Evolutionary conservation across 1,140 invertebrate genomes (phyloP).

Genomic region (Agraylea sexmaculata): DNA sequence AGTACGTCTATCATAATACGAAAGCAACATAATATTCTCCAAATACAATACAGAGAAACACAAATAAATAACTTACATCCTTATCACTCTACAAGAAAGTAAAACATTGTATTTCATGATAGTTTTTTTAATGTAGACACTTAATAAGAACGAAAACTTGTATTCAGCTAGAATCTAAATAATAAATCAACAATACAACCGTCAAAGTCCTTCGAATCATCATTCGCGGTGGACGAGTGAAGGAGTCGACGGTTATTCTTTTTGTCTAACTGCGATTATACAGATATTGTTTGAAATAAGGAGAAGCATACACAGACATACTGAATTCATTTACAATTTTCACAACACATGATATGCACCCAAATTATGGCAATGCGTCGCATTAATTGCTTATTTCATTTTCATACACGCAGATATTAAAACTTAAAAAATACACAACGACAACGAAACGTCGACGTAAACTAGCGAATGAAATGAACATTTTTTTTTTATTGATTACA

Average conservation of each 20-base stretch:
- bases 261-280: too few relatives aligned
- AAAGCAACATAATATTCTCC: slow-evolving; percentile 7
- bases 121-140: neutral
- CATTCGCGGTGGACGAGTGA: neutral
- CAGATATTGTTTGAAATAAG: neutral
- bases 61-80: neutral
- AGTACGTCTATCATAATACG: too few relatives aligned
- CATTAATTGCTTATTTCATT: slow-evolving; percentile 15
- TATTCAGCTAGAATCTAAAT: slow-evolving; percentile 1
- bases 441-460: neutral
- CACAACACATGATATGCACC: slow-evolving; percentile 21
- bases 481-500: slow-evolving; percentile 9
- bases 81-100: slow-evolving; percentile 1
- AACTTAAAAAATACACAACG: neutral
- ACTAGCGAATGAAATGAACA: neutral
- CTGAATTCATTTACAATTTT: slow-evolving; percentile 9
- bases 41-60: neutral
- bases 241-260: too few relatives aligned
- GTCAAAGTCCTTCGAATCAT: slow-evolving; percentile 6
- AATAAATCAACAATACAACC: slow-evolving; percentile 5
- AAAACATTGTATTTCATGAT: slow-evolving; percentile 4
- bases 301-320: slow-evolving; percentile 4
- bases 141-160: slow-evolving; percentile 5
- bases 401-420: slow-evolving; percentile 8
- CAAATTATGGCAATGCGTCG: slow-evolving; percentile 15